Base-by-base conservation (phyloP, 1,140 invertebrate genomes). In the Theocolax elegans region DNA sequence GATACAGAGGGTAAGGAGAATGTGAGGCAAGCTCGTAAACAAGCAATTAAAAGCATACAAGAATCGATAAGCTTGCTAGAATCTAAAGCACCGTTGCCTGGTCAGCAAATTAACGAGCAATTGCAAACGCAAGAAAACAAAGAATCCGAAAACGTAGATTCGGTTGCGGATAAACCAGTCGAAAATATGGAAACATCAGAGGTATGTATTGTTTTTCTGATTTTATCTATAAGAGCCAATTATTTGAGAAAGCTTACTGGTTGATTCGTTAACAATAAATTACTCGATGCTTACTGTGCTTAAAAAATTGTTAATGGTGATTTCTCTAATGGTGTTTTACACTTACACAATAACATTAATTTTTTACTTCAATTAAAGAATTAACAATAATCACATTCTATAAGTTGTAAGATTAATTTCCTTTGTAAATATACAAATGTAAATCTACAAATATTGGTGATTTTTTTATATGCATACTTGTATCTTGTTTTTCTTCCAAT, bases 1-100 rank as follows among this genome's bases (percentile, higher is more conserved):
- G 95, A 97, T 78, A 94, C 95, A 0, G 94, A 96, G 69, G 95
- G 95, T 1, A 92, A 94, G 77, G 94, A 97, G 27, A 92, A 94
- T 76, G 93, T 98, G 35, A 87, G 96, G 74, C 89, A 91, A 65
- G 93, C 94, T 0, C 88, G 96, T 19, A 95, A 93, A 81, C 92
- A 95, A 74, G 93, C 94, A 0, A 96, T 98, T 10, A 93, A 91
- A 79, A 91, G 90, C 79, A 96, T 98, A 77, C 92, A 97, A 77
- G 90, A 91, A 54, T 92, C 92, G 31, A 95, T 97, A 62, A 90
- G 92, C 77, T 87, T 93, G 31, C 85, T 98, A 51, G 96, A 98
- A 80, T 85, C 87, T 0, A 91, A 90, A 74, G 87, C 86, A 17
- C 81, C 86, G 1, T 27, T 83, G 3, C 59, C 74, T 1, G 76